Percentiles rank a stretch among this genome's conserved stretches.
phyloP scores from a whole-genome alignment of 2,888 invertebrate species.

The Dryococelus australis region DNA sequence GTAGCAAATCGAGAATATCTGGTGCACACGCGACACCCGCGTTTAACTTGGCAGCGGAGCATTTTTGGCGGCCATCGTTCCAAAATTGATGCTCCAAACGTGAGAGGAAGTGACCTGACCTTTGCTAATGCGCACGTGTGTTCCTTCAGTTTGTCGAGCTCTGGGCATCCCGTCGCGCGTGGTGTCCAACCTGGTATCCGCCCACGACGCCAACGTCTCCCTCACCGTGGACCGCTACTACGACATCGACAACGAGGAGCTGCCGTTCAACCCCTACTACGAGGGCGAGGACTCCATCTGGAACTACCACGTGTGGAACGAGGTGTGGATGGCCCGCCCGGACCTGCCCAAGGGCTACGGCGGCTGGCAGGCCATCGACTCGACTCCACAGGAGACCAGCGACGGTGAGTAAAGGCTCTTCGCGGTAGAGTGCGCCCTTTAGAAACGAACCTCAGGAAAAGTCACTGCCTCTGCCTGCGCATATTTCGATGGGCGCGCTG shows the following conservation, averaged over 20 bases:
- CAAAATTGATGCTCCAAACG: too few relatives aligned
- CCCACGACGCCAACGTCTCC: constrained; percentile 82
- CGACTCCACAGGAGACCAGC: constrained; percentile 84
- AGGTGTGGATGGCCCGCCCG: constrained; percentile 84
- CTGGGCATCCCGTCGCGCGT: constrained; percentile 82
- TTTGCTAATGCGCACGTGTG: too few relatives aligned
- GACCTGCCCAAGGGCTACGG: constrained; percentile 80
- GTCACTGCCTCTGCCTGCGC: too few relatives aligned
- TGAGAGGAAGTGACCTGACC: too few relatives aligned
- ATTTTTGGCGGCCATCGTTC: too few relatives aligned
- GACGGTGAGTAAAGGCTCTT: not conserved
- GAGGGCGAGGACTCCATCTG: constrained; percentile 79
- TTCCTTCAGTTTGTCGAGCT: constrained; percentile 72
- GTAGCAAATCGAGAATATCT: too few relatives aligned
- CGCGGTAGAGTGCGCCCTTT: too few relatives aligned
- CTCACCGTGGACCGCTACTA: constrained; percentile 83
- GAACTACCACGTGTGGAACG: constrained; percentile 92
- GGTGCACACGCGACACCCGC: too few relatives aligned
- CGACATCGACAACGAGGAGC: constrained; percentile 69
- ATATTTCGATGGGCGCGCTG: too few relatives aligned
- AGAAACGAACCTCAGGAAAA: too few relatives aligned
- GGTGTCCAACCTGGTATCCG: constrained; percentile 83
- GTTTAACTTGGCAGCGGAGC: too few relatives aligned
- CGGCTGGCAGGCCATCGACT: constrained; percentile 91
- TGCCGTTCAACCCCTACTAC: constrained; percentile 72